Evolutionary conservation across 2,888 invertebrate genomes (phyloP), one percentile per base, ranked within the genome.

Genomic region (Drosophila rubida): DNA sequence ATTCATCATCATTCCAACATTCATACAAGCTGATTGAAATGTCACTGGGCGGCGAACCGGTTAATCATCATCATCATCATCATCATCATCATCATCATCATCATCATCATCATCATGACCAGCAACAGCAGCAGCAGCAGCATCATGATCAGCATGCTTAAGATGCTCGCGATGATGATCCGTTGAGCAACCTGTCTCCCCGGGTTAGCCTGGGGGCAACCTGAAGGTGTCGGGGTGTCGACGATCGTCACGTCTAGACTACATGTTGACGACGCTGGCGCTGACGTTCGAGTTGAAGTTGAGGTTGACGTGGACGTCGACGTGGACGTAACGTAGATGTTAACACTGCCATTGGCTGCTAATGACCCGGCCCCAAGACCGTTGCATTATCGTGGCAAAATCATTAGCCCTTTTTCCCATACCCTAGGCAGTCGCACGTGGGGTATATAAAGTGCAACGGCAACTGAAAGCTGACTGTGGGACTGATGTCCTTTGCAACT

Each of bases 381-480:
- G 55, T 54, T 71, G 66, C 71, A 71, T 61, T 71, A 66, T 71
- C 57, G 57, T 66, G 61, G 25, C 66, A 54, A 71, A 72, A 62
- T 67, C 72, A 71, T 72, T 71, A 71, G 67, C 67, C 66, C 66
- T 58, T 71, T 70, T 35, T 11, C 9, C n/a, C 23, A 55, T 49
- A 62, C 55, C 62, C 62, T 44, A 46, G 27, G 30, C 9, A 9
- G 19, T n/a, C n/a, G 9, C 11, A 13, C 9, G 22, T 22, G 22
- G n/a, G 48, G 11, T 37, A 5, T 5, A 23, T 23, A 4, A 5
- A 4, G 4, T n/a, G 13, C 5, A 5, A 4, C 9, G 2, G 1
- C 27, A 8, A 25, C 4, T 16, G 46, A 11, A 14, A 14, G 14
- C 5, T 14, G 5, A n/a, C 2, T 23, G n/a, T 1, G 0, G 22